Percentiles rank a stretch among this genome's conserved stretches.
Evolutionary conservation across 2,797 vertebrate species (phyloP).

Genomic region (Gambelia wislizenii): DNA sequence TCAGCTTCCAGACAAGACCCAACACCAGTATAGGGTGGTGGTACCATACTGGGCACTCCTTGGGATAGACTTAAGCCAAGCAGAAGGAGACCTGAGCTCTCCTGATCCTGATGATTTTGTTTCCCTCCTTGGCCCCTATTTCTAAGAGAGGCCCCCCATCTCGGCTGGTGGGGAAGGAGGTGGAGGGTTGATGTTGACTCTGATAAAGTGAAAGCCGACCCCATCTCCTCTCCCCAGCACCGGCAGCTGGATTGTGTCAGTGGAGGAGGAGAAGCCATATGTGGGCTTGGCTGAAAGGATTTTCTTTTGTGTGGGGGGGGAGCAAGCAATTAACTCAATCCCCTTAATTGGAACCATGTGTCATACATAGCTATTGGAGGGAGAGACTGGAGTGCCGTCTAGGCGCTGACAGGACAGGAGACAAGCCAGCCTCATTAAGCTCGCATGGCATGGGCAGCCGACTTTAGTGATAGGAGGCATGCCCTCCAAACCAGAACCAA

Average conservation of each 20-base stretch:
- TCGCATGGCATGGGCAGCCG: not conserved
- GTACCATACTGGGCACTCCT: no score
- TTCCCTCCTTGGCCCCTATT: not conserved
- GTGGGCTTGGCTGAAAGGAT: no score
- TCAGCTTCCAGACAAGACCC: no score
- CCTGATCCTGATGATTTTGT: not conserved
- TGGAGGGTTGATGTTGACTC: accelerated
- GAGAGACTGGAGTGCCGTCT: not conserved
- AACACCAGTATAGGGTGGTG: no score
- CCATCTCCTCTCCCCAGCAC: not conserved
- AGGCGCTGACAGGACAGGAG: not conserved
- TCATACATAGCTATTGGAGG: no score
- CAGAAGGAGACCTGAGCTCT: not conserved
- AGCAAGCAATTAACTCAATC: not conserved
- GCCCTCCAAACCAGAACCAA: not conserved
- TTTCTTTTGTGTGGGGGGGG: accelerated
- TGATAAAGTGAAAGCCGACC: not conserved
- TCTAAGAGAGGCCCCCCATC: not conserved
- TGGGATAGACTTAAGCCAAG: not conserved
- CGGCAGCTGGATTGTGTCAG: constrained; percentile 20
- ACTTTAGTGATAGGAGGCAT: accelerated
- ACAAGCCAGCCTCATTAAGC: not conserved
- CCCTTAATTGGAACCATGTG: constrained; percentile 59
- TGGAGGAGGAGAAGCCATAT: not conserved
- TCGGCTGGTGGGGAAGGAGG: not conserved